These are phyloP conservation scores for Platichthys flesus DNA, from an alignment of 2,113 vertebrate genomes.

Conservation along the genomic window DNA sequence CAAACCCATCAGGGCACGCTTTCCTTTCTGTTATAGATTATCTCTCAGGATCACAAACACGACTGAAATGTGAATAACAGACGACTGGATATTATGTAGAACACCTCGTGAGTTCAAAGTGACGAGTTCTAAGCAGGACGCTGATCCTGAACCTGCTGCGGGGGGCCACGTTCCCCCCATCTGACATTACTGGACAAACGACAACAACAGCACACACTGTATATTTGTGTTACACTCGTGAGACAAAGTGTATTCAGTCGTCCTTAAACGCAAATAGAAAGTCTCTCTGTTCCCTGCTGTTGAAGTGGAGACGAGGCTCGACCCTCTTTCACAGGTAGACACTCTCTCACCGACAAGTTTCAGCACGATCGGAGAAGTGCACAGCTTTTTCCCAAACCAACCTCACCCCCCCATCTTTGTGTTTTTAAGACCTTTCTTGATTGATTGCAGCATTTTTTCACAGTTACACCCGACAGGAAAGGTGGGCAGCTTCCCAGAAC, in stretches of 20 bases:
- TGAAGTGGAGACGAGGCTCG: constrained; percentile 1
- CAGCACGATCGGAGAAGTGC: constrained; percentile 51
- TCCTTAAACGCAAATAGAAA: not conserved
- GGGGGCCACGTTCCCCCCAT: constrained; percentile 4
- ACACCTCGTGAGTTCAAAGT: not conserved
- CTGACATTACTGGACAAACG: not conserved
- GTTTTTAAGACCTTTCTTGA: constrained; percentile 61
- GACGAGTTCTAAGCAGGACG: constrained; percentile 19
- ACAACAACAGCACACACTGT: not conserved
- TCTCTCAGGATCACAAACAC: too few relatives aligned
- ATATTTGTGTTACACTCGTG: not conserved
- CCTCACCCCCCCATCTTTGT: constrained; percentile 34
- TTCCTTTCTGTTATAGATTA: not conserved
- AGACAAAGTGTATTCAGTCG: not conserved
- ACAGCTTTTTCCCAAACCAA: not conserved
- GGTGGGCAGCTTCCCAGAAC: constrained; percentile 57
- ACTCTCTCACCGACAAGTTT: constrained; percentile 67
- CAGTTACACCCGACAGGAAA: constrained; percentile 65
- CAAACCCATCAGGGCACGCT: not conserved
- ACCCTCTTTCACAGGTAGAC: constrained; percentile 49
- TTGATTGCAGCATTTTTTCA: constrained; percentile 65
- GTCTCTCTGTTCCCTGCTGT: not conserved
- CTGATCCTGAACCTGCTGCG: constrained; percentile 1
- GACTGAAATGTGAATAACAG: too few relatives aligned
- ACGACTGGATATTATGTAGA: too few relatives aligned